Evolutionary conservation across 2,888 invertebrate genomes (phyloP).

Genomic region (Limnephilus rhombicus): DNA sequence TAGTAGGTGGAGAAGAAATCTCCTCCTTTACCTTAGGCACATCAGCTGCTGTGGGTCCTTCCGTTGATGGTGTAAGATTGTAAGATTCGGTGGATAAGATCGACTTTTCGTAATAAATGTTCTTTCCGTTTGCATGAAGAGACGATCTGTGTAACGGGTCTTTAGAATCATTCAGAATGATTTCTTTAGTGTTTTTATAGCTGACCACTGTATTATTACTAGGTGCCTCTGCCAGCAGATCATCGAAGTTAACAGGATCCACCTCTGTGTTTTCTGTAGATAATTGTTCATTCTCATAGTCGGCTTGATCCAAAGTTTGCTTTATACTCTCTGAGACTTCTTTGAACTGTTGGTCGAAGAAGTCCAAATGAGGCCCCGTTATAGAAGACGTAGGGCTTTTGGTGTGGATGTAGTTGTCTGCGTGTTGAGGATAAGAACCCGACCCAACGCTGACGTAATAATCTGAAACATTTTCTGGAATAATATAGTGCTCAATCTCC

Average conservation of each 20-base stretch:
- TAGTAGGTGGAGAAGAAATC: slow-evolving; percentile 33
- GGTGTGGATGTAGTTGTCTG: not conserved
- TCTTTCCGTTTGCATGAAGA: slow-evolving; percentile 74
- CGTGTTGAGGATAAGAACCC: slow-evolving; percentile 26
- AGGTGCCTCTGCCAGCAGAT: slow-evolving; percentile 73
- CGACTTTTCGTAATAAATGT: slow-evolving; percentile 77
- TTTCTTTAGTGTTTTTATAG: slow-evolving; percentile 78
- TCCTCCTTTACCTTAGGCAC: not conserved
- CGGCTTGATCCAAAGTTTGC: slow-evolving; percentile 72
- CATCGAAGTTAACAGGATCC: slow-evolving; percentile 69
- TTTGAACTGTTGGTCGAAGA: slow-evolving; percentile 77
- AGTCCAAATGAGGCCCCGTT: slow-evolving; percentile 78
- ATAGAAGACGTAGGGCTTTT: slow-evolving; percentile 69
- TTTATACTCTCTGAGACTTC: slow-evolving; percentile 77
- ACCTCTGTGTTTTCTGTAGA: slow-evolving; percentile 56
- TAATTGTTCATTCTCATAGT: slow-evolving; percentile 61
- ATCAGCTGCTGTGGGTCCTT: not conserved
- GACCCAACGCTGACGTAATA: slow-evolving; percentile 63
- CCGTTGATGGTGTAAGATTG: slow-evolving; percentile 66
- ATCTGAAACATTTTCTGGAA: slow-evolving; percentile 67
- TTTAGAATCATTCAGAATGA: slow-evolving; percentile 74
- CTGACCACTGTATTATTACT: slow-evolving; percentile 75
- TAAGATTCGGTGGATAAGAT: slow-evolving; percentile 76
- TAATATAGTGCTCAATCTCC: slow-evolving; percentile 70
- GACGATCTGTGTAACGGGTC: slow-evolving; percentile 70